These are phyloP conservation scores for Mesorhabditis sp. DNA, from an alignment of 2,888 invertebrate genomes.

Conservation along the genomic window DNA sequence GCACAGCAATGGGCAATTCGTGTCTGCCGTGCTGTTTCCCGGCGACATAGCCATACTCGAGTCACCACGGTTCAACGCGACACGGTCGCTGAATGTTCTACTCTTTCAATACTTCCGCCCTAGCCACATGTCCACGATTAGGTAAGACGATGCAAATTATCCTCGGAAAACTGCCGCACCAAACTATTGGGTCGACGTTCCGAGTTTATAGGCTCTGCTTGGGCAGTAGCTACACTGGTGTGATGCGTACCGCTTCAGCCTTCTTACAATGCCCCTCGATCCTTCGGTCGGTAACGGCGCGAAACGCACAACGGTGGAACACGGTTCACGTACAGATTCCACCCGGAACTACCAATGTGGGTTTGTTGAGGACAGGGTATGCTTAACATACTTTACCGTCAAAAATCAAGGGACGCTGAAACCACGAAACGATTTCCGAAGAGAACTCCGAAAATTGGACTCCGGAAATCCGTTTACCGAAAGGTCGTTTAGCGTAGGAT, in stretches of 20 bases:
- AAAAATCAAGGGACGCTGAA: neutral
- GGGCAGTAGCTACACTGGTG: conserved; percentile 41
- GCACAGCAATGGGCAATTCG: conserved; percentile 51
- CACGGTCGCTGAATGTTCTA: conserved; percentile 51
- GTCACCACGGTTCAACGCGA: conserved; percentile 51
- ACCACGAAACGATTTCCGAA: no score
- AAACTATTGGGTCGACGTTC: neutral
- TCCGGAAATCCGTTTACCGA: no score
- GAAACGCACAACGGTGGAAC: conserved; percentile 53
- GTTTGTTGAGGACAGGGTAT: conserved; percentile 8
- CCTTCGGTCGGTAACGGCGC: conserved; percentile 49
- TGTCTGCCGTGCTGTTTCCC: conserved; percentile 51
- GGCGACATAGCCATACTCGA: conserved; percentile 56
- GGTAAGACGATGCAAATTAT: conserved; percentile 10
- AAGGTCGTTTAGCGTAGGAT: no score
- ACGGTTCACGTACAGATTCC: conserved; percentile 54
- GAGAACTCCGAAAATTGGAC: no score
- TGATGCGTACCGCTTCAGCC: conserved; percentile 45
- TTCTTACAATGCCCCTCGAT: conserved; percentile 55
- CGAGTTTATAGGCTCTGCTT: neutral
- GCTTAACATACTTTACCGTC: neutral
- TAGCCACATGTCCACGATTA: conserved; percentile 50
- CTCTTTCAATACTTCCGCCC: conserved; percentile 53
- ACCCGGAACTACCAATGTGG: conserved; percentile 53
- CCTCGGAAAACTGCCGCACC: no score